Percentiles rank a stretch among this genome's conserved stretches.
phyloP scores from a whole-genome alignment of 2,888 invertebrate genomes.

The Allygus modestus region DNA sequence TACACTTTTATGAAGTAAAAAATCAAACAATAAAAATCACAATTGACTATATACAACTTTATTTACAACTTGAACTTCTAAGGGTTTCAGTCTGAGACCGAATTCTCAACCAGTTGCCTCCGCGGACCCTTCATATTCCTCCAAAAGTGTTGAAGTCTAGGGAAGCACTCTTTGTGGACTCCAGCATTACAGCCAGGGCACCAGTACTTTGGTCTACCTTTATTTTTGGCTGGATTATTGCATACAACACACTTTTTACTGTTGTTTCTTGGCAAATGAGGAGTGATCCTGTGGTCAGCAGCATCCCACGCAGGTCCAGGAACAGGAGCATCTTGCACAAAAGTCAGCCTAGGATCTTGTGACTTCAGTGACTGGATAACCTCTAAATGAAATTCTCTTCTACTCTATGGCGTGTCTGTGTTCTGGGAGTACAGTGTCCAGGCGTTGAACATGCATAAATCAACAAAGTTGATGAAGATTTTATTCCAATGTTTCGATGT shows the following conservation, averaged over 20 bases:
- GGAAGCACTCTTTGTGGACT: background rate
- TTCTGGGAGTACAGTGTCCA: conserved; percentile 25
- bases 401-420: conserved; percentile 26
- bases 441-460: conserved; percentile 25
- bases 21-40: too few relatives aligned
- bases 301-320: background rate
- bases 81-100: background rate
- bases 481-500: conserved; percentile 52
- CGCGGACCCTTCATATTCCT: background rate
- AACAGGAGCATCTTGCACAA: background rate
- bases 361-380: background rate
- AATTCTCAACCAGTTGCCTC: background rate
- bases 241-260: conserved; percentile 22
- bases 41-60: too few relatives aligned
- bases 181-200: conserved; percentile 39
- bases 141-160: background rate
- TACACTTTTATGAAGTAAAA: too few relatives aligned
- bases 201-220: background rate
- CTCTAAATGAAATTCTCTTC: background rate
- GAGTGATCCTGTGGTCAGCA: too few relatives aligned
- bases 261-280: background rate
- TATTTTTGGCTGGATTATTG: background rate
- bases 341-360: too few relatives aligned
- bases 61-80: too few relatives aligned
- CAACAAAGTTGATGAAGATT: conserved; percentile 31